Conservation (phyloP, 2,113 vertebrate species). For the Pachypanchax playfairii region DNA sequence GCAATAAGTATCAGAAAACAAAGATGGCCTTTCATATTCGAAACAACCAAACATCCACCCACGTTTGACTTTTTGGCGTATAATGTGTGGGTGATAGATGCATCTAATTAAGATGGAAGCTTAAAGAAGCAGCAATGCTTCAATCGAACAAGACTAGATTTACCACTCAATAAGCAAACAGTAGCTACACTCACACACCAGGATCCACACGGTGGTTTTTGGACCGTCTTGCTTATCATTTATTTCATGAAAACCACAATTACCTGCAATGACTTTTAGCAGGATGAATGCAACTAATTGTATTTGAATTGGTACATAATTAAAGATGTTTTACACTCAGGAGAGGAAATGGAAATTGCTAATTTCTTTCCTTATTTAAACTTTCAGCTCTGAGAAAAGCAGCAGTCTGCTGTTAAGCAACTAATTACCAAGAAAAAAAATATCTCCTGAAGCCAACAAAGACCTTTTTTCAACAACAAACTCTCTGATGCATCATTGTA, state of each 20-base stretch:
- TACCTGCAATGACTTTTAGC: background rate
- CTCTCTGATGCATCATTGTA: background rate
- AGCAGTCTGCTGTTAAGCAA: constrained; percentile 7
- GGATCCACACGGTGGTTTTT: background rate
- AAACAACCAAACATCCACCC: constrained; percentile 58
- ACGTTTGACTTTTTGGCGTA: constrained; percentile 55
- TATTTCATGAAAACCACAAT: constrained; percentile 2
- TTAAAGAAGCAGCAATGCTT: constrained; percentile 40
- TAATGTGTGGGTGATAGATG: constrained; percentile 68
- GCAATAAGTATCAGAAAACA: constrained; percentile 10
- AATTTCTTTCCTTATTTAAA: constrained; percentile 5
- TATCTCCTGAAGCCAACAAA: constrained; percentile 30
- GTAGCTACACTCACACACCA: constrained; percentile 1
- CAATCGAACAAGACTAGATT: constrained; percentile 17
- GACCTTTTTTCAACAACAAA: background rate
- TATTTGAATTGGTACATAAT: constrained; percentile 25
- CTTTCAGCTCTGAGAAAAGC: constrained; percentile 27
- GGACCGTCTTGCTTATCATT: background rate
- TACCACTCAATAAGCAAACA: constrained; percentile 22
- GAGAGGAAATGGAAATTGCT: constrained; percentile 25
- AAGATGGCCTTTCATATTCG: constrained; percentile 24
- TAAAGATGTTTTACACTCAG: constrained; percentile 4
- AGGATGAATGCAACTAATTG: constrained; percentile 1
- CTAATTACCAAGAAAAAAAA: constrained; percentile 32
- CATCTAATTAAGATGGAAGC: constrained; percentile 63